Evolutionary conservation across 2,888 invertebrate species (phyloP).

Genomic region (Agriopis marginaria): DNA sequence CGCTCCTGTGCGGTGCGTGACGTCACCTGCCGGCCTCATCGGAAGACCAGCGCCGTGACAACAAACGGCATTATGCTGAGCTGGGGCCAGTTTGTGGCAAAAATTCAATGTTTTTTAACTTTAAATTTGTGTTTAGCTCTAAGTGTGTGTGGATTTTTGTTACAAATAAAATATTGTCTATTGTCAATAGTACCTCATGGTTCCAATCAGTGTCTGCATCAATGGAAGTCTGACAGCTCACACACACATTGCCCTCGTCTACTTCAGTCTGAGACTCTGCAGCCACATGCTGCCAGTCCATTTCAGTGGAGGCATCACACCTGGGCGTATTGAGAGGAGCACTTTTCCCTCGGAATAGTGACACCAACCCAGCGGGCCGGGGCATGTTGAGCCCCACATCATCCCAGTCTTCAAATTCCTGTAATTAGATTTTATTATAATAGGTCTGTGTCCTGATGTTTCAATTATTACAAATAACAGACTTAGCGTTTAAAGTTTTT

Average conservation of each 20-base stretch:
- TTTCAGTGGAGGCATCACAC: slow-evolving; percentile 78
- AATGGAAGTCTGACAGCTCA: slow-evolving; percentile 74
- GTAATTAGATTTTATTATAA: slow-evolving; percentile 30
- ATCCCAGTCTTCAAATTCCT: slow-evolving; percentile 97
- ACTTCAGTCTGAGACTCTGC: slow-evolving; percentile 81
- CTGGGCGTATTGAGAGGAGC: slow-evolving; percentile 69
- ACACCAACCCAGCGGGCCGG: slow-evolving; percentile 91
- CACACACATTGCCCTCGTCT: slow-evolving; percentile 74
- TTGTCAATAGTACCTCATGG: slow-evolving; percentile 77
- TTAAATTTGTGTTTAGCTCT: too few species aligned
- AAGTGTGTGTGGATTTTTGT: too few species aligned
- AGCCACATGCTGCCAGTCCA: slow-evolving; percentile 67
- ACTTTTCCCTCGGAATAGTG: slow-evolving; percentile 87
- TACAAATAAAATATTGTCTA: too few species aligned
- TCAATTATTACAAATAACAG: too few species aligned
- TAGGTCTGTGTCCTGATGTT: too few species aligned
- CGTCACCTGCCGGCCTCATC: too few species aligned
- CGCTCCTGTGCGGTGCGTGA: too few species aligned
- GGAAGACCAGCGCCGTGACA: too few species aligned
- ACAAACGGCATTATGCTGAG: too few species aligned
- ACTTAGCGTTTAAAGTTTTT: too few species aligned
- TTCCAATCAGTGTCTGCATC: slow-evolving; percentile 76
- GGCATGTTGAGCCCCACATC: slow-evolving; percentile 95
- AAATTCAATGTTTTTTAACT: too few species aligned
- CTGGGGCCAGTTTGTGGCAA: too few species aligned